Percentiles rank a stretch among this genome's conserved stretches.
Evolutionary conservation across 2,113 vertebrate species (phyloP).

Genomic region (Pedetes capensis): DNA sequence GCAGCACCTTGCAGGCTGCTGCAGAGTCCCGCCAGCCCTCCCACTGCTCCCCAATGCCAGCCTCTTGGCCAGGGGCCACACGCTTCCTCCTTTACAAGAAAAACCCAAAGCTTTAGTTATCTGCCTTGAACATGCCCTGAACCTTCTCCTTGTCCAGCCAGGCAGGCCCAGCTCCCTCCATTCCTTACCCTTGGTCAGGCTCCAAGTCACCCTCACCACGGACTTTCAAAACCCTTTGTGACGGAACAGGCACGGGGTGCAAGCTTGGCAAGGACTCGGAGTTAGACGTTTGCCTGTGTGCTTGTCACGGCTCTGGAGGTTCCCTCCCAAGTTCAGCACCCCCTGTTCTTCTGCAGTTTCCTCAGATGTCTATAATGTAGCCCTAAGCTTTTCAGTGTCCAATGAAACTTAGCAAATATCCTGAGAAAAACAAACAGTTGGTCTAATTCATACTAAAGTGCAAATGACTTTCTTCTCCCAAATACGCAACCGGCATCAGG

Average conservation of each 20-base stretch:
- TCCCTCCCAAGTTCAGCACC: not conserved
- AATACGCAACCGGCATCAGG: not conserved
- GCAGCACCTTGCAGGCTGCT: too few species aligned
- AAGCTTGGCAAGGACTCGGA: not conserved
- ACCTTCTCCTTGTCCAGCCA: not conserved
- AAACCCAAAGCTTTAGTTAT: not conserved
- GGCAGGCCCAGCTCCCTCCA: not conserved
- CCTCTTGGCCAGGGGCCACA: too few species aligned
- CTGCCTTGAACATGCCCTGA: rapidly evolving
- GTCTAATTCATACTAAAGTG: not conserved
- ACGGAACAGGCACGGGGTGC: not conserved
- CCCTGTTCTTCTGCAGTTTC: not conserved
- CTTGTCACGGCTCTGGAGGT: not conserved
- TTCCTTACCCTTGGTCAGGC: not conserved
- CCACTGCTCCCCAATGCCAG: too few species aligned
- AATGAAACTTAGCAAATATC: not conserved
- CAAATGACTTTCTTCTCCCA: not conserved
- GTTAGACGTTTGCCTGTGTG: not conserved
- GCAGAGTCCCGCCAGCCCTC: too few species aligned
- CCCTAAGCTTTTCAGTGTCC: not conserved
- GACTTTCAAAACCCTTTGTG: not conserved
- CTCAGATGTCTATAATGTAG: rapidly evolving
- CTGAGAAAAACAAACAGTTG: not conserved
- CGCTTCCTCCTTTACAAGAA: too few species aligned
- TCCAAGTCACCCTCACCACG: not conserved